Evolutionary conservation across 1,140 invertebrate species (phyloP).

Genomic region (Bombus picipes): DNA sequence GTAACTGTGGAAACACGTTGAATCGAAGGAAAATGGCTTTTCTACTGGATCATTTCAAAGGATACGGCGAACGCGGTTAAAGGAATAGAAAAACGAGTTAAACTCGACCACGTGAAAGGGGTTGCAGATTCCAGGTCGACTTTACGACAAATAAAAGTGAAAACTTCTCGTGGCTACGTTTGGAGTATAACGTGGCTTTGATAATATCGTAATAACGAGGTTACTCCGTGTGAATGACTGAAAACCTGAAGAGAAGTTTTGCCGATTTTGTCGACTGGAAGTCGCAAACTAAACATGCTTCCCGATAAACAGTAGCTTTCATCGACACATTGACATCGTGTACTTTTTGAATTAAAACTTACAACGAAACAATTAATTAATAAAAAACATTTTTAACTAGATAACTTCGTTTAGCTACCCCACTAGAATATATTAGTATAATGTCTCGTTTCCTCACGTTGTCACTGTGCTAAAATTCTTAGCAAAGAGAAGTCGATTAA

Average conservation of each 20-base stretch:
- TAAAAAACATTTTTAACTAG: no score
- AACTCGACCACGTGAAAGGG: neutral
- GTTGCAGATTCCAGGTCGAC: neutral
- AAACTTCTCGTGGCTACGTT: neutral
- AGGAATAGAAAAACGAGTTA: neutral
- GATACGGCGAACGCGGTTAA: no score
- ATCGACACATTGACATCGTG: no score
- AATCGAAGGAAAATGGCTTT: slow-evolving; percentile 33
- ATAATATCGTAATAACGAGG: neutral
- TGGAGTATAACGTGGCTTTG: neutral
- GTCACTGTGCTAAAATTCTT: no score
- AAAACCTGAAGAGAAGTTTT: neutral
- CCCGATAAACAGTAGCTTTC: no score
- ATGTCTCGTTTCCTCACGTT: no score
- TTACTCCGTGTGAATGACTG: neutral
- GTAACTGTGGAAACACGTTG: neutral
- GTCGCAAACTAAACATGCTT: no score
- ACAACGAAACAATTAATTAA: no score
- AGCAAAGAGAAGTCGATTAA: no score
- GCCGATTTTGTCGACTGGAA: neutral
- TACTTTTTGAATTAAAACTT: no score
- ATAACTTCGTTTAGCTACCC: no score
- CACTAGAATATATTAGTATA: no score
- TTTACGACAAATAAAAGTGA: neutral
- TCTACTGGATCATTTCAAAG: neutral